Conservation (phyloP, 2,113 vertebrate species). For the Equus quagga region DNA sequence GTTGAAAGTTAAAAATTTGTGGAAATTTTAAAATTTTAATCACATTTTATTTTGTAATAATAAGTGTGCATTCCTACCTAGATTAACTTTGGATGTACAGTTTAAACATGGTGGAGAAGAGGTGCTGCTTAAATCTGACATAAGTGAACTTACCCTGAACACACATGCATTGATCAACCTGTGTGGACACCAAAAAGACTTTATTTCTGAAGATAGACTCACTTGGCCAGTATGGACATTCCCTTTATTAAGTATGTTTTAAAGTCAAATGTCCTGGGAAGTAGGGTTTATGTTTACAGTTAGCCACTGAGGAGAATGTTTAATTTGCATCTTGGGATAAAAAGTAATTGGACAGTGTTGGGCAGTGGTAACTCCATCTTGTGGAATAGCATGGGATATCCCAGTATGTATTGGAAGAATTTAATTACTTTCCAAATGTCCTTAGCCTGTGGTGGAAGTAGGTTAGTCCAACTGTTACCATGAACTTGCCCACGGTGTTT, state of each 20-base stretch:
- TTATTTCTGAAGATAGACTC: background rate
- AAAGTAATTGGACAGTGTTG: background rate
- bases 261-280: background rate
- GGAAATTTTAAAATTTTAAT: conserved; percentile 11
- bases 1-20: conserved; percentile 43
- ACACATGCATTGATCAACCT: background rate
- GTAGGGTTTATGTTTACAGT: background rate
- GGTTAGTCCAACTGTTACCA: background rate
- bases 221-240: background rate
- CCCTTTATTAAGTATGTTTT: background rate
- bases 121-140: background rate
- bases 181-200: background rate
- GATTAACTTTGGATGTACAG: background rate
- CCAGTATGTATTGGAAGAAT: background rate
- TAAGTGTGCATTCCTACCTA: background rate
- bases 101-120: background rate
- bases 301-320: background rate
- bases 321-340: background rate
- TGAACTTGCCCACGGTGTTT: background rate
- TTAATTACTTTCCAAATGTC: background rate
- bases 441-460: background rate
- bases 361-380: background rate
- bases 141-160: background rate
- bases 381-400: background rate
- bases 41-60: background rate